Evolutionary conservation across 2,888 invertebrate genomes (phyloP).

Genomic region (Drosophila leonis): DNA sequence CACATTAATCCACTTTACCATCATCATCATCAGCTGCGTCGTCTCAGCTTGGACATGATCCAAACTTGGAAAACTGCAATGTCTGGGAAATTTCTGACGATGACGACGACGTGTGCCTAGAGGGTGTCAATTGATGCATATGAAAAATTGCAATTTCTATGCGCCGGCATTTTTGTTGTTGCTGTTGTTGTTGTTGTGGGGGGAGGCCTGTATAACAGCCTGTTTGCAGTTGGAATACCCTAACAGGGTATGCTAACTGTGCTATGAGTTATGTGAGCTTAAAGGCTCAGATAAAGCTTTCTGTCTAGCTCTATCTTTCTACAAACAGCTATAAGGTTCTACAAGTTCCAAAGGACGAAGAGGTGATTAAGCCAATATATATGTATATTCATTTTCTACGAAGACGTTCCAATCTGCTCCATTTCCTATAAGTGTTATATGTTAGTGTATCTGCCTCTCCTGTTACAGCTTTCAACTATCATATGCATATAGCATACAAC

Average conservation of each 20-base stretch:
- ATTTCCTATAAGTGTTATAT: neutral
- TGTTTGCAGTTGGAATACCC: slow-evolving; percentile 25
- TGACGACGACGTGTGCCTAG: slow-evolving; percentile 73
- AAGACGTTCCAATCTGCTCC: neutral
- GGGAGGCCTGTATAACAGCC: slow-evolving; percentile 35
- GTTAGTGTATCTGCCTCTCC: slow-evolving; percentile 1
- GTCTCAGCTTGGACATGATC: slow-evolving; percentile 59
- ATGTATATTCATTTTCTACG: neutral
- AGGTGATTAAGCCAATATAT: neutral
- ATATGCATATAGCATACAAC: slow-evolving; percentile 42
- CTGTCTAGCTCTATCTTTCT: neutral
- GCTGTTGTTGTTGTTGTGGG: slow-evolving; percentile 8
- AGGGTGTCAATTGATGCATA: slow-evolving; percentile 84
- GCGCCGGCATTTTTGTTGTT: slow-evolving; percentile 47
- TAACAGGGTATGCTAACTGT: neutral
- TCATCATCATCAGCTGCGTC: slow-evolving; percentile 51
- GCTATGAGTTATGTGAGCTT: neutral
- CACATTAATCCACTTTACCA: slow-evolving; percentile 66
- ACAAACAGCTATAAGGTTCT: neutral
- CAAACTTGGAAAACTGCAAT: slow-evolving; percentile 33
- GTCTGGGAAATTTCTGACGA: slow-evolving; percentile 72
- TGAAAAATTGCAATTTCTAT: slow-evolving; percentile 73
- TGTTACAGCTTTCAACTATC: slow-evolving; percentile 25
- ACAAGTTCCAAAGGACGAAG: neutral
- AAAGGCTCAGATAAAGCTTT: neutral